Conservation (phyloP, 2,888 invertebrate species). For the Drosophila neonasuta region DNA sequence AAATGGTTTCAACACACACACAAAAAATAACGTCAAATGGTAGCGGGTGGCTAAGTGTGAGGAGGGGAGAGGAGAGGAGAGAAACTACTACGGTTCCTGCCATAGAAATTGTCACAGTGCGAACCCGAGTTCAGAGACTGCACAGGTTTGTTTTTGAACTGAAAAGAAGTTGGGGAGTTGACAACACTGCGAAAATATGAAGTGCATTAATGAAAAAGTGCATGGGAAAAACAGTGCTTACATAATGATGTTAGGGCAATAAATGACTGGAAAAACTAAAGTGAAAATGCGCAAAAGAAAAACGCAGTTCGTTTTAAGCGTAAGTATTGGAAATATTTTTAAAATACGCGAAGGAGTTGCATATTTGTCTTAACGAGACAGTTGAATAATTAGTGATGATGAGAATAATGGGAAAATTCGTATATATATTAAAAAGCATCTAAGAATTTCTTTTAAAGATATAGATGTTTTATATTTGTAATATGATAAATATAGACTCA, state of each 20-base stretch:
- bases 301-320: not conserved
- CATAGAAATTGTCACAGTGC: conserved; percentile 74
- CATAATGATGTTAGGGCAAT: not conserved
- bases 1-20: conserved; percentile 59
- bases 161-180: conserved; percentile 64
- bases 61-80: no score
- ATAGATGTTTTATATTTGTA: no score
- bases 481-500: no score
- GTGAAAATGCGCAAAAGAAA: not conserved
- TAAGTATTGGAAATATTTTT: not conserved
- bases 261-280: not conserved
- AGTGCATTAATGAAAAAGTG: not conserved
- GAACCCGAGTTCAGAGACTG: conserved; percentile 70
- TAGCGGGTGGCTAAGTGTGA: not conserved
- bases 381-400: not conserved
- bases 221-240: not conserved
- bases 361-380: not conserved
- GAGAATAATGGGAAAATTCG: not conserved
- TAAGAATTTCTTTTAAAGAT: no score
- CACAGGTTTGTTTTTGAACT: conserved; percentile 49
- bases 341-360: no score
- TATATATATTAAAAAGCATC: no score
- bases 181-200: conserved; percentile 37
- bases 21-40: conserved; percentile 23
- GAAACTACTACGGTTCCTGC: conserved; percentile 28